Conservation (phyloP, 2,113 vertebrate species). For the Heptranchias perlo region DNA sequence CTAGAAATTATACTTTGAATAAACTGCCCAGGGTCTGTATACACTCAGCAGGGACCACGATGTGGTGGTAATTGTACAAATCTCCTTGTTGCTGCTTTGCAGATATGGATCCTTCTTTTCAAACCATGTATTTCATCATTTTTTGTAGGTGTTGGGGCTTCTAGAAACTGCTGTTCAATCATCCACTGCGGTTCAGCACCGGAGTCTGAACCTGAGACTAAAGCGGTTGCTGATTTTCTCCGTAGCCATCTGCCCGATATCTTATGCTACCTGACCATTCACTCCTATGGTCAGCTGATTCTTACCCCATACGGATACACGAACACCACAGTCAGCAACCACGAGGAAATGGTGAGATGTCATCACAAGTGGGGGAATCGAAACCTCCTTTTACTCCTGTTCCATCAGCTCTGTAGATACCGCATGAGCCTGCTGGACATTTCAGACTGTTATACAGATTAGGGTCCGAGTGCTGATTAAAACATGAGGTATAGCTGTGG, state of each 20-base stretch:
- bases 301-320: constrained; percentile 73
- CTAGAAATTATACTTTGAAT: too few species aligned
- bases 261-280: constrained; percentile 75
- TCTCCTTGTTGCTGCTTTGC: not conserved
- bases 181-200: constrained; percentile 58
- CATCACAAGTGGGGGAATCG: too few species aligned
- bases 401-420: not conserved
- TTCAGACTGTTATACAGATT: not conserved
- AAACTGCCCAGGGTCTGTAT: too few species aligned
- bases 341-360: constrained; percentile 66
- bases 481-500: not conserved
- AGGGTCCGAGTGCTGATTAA: not conserved
- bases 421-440: not conserved
- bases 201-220: constrained; percentile 67
- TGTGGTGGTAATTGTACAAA: not conserved
- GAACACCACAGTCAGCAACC: constrained; percentile 60
- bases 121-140: constrained; percentile 38
- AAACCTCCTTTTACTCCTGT: not conserved
- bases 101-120: too few species aligned
- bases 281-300: constrained; percentile 73
- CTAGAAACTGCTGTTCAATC: constrained; percentile 56
- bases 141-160: constrained; percentile 61
- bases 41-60: too few species aligned
- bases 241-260: constrained; percentile 54
- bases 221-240: constrained; percentile 61